These are phyloP conservation scores for Zaprionus africanus DNA, from an alignment of 1,140 invertebrate genomes.

Conservation along the genomic window DNA sequence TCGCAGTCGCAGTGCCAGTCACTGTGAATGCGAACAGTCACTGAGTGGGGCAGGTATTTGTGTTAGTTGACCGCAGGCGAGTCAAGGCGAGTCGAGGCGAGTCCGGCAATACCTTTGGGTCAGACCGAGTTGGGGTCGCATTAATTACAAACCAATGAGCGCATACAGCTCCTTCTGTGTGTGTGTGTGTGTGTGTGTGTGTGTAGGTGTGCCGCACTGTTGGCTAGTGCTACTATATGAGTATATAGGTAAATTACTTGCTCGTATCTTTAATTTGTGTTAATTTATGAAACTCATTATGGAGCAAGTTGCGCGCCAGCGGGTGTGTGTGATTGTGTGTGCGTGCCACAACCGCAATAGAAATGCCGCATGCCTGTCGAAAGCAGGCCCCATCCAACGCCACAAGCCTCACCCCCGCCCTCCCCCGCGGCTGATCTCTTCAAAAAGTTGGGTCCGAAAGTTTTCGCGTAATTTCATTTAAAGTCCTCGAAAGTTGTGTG, in stretches of 20 bases:
- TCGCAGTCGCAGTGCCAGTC: neutral
- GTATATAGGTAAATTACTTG: conserved; percentile 53
- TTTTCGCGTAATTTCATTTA: conserved; percentile 82
- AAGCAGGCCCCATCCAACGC: neutral
- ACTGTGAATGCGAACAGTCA: conserved; percentile 3
- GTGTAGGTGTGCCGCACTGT: conserved; percentile 2
- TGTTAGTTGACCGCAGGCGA: conserved; percentile 66
- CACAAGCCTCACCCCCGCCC: too few species aligned
- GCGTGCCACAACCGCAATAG: conserved; percentile 50
- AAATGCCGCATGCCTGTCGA: conserved; percentile 35
- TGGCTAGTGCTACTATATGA: neutral
- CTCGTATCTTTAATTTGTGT: conserved; percentile 75
- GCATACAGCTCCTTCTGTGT: conserved; percentile 36
- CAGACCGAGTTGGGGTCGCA: conserved; percentile 63
- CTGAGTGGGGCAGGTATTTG: conserved; percentile 4
- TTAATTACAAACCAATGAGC: conserved; percentile 81
- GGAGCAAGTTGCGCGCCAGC: conserved; percentile 23
- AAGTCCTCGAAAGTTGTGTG: conserved; percentile 78
- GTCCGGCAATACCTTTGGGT: conserved; percentile 27
- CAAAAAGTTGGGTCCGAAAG: conserved; percentile 68
- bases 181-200: conserved; percentile 13
- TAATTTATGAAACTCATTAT: conserved; percentile 81
- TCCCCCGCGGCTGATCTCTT: conserved; percentile 61
- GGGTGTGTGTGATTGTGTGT: conserved; percentile 41
- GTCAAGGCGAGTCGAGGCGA: conserved; percentile 42